Percentiles rank a stretch among this genome's conserved stretches.
Conservation (phyloP, 2,113 vertebrate species). For the Leptosomus discolor region DNA sequence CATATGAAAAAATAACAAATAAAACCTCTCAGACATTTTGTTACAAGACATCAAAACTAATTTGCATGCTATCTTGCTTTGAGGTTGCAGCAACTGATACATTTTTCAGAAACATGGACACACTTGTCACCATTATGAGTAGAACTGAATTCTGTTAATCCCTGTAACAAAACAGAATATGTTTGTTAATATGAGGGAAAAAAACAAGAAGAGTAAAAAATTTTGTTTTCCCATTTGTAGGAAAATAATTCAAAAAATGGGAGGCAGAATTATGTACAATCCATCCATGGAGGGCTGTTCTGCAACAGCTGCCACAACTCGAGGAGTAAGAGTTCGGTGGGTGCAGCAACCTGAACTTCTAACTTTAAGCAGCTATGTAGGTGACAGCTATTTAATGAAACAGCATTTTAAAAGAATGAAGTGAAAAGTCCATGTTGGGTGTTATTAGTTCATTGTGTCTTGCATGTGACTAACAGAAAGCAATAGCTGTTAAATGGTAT, state of each 20-base stretch:
- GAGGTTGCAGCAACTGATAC: neutral
- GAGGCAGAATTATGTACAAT: neutral
- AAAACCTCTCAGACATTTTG: neutral
- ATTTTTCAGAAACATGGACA: neutral
- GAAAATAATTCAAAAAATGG: neutral
- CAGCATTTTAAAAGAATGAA: neutral
- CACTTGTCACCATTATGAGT: neutral
- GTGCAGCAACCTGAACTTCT: neutral
- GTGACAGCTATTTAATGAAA: slow-evolving; percentile 16
- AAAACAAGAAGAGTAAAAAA: neutral
- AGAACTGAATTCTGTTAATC: neutral
- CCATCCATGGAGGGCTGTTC: neutral
- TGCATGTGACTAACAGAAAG: neutral
- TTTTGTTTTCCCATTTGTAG: neutral
- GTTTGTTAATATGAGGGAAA: neutral
- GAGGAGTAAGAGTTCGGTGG: neutral
- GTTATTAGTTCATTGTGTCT: neutral
- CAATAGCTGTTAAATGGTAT: slow-evolving; percentile 13
- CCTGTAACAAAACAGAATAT: neutral
- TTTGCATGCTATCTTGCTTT: neutral
- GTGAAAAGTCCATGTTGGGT: neutral
- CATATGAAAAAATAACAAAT: neutral
- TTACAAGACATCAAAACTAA: neutral
- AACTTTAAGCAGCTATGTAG: neutral
- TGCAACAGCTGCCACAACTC: neutral